Base-by-base conservation (phyloP, 2,797 vertebrate genomes). In the Sciurus vulgaris region DNA sequence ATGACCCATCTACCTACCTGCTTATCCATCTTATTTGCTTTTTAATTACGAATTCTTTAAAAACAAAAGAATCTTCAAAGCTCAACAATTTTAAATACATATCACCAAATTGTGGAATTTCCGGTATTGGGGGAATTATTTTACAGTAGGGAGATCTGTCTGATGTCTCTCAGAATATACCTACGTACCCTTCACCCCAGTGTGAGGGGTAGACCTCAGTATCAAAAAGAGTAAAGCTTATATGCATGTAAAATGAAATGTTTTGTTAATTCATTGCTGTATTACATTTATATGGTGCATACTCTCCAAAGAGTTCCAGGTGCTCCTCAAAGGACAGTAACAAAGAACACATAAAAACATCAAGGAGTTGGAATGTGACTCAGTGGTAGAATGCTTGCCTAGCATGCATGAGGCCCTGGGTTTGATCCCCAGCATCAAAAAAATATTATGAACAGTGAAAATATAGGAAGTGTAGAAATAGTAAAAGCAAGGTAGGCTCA, bases 211-310 rank as follows among this genome's bases (percentile, higher is more conserved):
- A 73, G 18, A 49, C 56, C 12, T 95, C 49, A 54, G 41, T 92
- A 92, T 35, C 61, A 93, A 72, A 96, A 96, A 89, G 47, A 81
- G 70, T 91, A 89, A 91, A 93, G 93, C 47, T 51, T 82, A 85
- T 12, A 76, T 44, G 86, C 82, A 65, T 83, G 24, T 79, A 81
- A 96, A 92, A 93, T 26, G 86, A 65, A 56, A 61, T 41, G 81
- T 92, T 96, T 88, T 95, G 67, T 96, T 92, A 86, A 95, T 92
- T 83, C 89, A 87, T 94, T 91, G 61, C 47, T 96, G 96, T 97
- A 92, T 95, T 93, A 8, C 92, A 49, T 96, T 96, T 95, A 86
- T 91, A 92, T 70, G 93, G 59, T 54, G 49, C 41, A n/a, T 69
- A 72, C 3, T 49, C 67, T 91, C 51, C 72, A 63, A 92, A 93